A percentile compares a stretch with the other conserved stretches of the same genome.
Conservation (phyloP, 2,113 vertebrate genomes). For the Diadophis punctatus region DNA sequence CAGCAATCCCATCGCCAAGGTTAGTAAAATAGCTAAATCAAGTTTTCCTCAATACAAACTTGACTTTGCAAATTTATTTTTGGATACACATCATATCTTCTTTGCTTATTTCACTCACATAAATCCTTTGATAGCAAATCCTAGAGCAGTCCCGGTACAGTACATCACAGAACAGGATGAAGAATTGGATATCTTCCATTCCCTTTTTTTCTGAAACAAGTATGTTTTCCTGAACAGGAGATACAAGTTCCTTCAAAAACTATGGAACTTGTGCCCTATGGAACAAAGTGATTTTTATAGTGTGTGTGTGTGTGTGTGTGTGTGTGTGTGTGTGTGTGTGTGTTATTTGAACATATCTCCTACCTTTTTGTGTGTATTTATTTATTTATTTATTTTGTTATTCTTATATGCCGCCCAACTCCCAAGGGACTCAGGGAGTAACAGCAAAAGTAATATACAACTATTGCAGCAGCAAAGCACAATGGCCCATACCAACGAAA, state of each 20-base stretch:
- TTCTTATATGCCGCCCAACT: no score
- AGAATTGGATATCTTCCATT: conserved; percentile 9
- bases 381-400: no score
- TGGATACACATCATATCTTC: neutral
- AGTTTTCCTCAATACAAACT: conserved; percentile 8
- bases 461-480: neutral
- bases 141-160: neutral
- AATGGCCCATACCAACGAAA: neutral
- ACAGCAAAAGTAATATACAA: neutral
- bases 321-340: no score
- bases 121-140: neutral
- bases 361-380: neutral
- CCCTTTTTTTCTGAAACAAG: conserved; percentile 25
- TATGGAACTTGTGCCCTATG: neutral
- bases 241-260: conserved; percentile 16
- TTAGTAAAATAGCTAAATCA: conserved; percentile 4
- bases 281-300: neutral
- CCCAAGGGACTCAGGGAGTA: no score
- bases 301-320: no score
- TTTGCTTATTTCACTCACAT: conserved; percentile 9
- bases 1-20: conserved; percentile 25
- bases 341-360: neutral
- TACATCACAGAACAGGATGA: neutral
- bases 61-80: conserved; percentile 16
- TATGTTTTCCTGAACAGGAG: conserved; percentile 6